Percentiles rank a stretch among this genome's conserved stretches.
phyloP scores from a whole-genome alignment of 2,888 invertebrate genomes.

The Orchesellides sinensis region DNA sequence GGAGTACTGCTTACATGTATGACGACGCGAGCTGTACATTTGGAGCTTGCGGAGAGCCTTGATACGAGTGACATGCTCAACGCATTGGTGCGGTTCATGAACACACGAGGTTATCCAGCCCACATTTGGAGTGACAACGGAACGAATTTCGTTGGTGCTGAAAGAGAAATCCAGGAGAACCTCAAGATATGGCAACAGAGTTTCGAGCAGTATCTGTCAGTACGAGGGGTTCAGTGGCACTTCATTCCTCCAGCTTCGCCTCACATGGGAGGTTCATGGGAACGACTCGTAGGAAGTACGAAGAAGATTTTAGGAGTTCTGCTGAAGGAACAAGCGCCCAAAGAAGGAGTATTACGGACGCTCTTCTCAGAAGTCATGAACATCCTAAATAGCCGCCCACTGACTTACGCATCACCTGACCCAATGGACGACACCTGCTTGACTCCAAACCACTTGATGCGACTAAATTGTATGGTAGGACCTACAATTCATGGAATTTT shows the following conservation, averaged over 20 bases:
- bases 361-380: neutral
- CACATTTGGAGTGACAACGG: slow-evolving; percentile 68
- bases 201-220: too few relatives aligned
- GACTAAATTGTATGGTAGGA: neutral
- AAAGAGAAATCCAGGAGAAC: slow-evolving; percentile 37
- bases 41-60: slow-evolving; percentile 38
- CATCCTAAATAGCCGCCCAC: neutral
- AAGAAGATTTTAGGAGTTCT: neutral
- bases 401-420: neutral
- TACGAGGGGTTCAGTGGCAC: neutral
- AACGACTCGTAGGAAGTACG: neutral
- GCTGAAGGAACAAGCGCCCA: neutral
- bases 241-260: neutral
- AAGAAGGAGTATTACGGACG: neutral
- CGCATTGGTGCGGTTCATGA: slow-evolving; percentile 40
- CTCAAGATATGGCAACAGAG: neutral
- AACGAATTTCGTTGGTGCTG: slow-evolving; percentile 67
- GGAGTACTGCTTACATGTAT: slow-evolving; percentile 54
- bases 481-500: neutral
- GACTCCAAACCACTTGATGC: neutral
- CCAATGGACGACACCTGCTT: neutral
- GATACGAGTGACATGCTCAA: slow-evolving; percentile 25
- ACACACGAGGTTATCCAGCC: slow-evolving; percentile 42
- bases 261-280: neutral
- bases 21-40: slow-evolving; percentile 44